Conservation (phyloP, 2,888 invertebrate species). For the Melieria omissa region DNA sequence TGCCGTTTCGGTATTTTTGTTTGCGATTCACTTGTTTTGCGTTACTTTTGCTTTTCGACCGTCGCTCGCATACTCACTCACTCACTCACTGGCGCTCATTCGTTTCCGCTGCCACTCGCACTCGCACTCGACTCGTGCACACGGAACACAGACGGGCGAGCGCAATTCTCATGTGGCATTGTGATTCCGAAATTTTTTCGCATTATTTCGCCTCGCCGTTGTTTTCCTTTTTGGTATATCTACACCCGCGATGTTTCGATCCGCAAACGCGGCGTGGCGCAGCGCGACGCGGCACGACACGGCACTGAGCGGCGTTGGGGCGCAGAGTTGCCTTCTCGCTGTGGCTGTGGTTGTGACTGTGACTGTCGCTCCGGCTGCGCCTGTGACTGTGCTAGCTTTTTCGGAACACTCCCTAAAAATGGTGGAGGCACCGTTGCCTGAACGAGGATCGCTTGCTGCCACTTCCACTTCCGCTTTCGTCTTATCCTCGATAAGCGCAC, state of each 20-base stretch:
- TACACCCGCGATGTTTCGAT: constrained; percentile 52
- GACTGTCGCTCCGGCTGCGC: constrained; percentile 2
- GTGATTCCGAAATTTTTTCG: constrained; percentile 31
- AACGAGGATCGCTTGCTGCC: not conserved
- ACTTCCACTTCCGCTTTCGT: not conserved
- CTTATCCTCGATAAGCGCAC: not conserved
- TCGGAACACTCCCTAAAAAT: constrained; percentile 21
- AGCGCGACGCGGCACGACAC: constrained; percentile 3
- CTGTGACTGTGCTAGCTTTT: constrained; percentile 6
- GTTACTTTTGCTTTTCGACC: not conserved
- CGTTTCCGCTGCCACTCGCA: not conserved
- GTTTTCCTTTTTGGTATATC: constrained; percentile 46
- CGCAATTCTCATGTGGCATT: constrained; percentile 18
- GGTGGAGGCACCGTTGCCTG: constrained; percentile 4
- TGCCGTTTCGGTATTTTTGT: constrained; percentile 28
- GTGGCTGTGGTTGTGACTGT: not conserved
- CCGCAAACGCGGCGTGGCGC: constrained; percentile 44
- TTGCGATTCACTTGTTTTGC: constrained; percentile 29
- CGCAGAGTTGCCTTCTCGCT: not conserved
- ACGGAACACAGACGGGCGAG: not conserved
- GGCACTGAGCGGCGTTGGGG: constrained; percentile 10
- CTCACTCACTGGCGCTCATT: not conserved
- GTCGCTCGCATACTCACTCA: not conserved
- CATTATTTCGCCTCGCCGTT: constrained; percentile 40
- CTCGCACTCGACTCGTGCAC: not conserved